phyloP scores from a whole-genome alignment of 2,113 vertebrate genomes.

The Actenoides hombroni region DNA sequence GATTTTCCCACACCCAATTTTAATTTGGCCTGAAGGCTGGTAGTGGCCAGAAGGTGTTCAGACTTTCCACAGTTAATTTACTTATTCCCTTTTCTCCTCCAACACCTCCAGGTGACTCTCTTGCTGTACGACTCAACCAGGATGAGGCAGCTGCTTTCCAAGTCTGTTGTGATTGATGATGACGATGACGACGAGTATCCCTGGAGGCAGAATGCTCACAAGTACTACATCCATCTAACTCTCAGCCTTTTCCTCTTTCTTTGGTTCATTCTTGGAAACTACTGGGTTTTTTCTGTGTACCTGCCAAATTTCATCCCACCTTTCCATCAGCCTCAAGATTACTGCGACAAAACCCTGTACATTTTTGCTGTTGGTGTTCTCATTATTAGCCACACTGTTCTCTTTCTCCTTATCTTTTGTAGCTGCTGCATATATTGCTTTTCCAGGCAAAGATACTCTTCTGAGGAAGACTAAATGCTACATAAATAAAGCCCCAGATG shows the following conservation, averaged over 20 bases:
- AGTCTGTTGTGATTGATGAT: slow-evolving; percentile 71
- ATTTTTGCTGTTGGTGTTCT: slow-evolving; percentile 71
- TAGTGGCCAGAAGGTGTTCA: neutral
- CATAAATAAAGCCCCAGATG: neutral
- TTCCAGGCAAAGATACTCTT: slow-evolving; percentile 46
- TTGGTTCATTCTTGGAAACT: slow-evolving; percentile 76
- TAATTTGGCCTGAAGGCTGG: neutral
- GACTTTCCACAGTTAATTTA: neutral
- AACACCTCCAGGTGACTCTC: slow-evolving; percentile 61
- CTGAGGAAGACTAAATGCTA: slow-evolving; percentile 52
- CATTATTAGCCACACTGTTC: slow-evolving; percentile 56
- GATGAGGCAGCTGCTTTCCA: slow-evolving; percentile 74
- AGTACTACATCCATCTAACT: slow-evolving; percentile 68
- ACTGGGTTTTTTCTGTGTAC: slow-evolving; percentile 74
- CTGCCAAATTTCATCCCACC: slow-evolving; percentile 72
- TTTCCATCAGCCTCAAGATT: slow-evolving; percentile 75
- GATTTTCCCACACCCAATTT: neutral
- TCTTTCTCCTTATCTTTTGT: slow-evolving; percentile 59
- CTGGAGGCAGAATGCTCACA: slow-evolving; percentile 74
- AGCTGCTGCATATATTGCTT: slow-evolving; percentile 56
- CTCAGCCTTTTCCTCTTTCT: slow-evolving; percentile 75
- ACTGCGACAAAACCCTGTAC: slow-evolving; percentile 73
- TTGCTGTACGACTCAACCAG: slow-evolving; percentile 70
- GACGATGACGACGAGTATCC: slow-evolving; percentile 67
- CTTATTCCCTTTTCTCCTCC: neutral